A percentile compares a stretch with the other conserved stretches of the same genome.
phyloP scores from a whole-genome alignment of 2,888 invertebrate genomes.

The Sphaeridia pumilis region DNA sequence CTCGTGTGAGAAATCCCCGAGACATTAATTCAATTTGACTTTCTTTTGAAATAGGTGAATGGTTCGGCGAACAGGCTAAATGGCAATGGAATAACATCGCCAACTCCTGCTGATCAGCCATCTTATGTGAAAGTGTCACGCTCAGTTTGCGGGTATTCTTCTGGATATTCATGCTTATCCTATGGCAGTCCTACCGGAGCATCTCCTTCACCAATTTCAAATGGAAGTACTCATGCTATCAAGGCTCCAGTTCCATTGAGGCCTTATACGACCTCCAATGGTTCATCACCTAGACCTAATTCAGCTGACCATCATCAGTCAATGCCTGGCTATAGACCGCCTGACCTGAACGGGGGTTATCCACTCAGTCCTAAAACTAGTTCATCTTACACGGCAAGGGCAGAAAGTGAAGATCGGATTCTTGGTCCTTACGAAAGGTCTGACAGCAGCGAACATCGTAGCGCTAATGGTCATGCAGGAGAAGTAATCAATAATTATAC shows the following conservation, averaged over 20 bases:
- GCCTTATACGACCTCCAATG: background rate
- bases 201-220: background rate
- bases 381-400: background rate
- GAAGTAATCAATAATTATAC: constrained; percentile 2
- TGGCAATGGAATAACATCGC: background rate
- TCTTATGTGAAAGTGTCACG: constrained; percentile 80
- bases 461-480: background rate
- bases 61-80: constrained; percentile 5
- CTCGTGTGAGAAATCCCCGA: too few relatives aligned
- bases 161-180: constrained; percentile 65
- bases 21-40: too few relatives aligned
- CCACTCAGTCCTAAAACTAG: background rate
- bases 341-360: background rate
- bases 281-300: background rate
- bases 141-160: constrained; percentile 81
- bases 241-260: background rate
- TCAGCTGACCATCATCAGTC: background rate
- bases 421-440: too few relatives aligned
- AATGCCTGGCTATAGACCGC: background rate
- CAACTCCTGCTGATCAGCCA: constrained; percentile 43
- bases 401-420: background rate
- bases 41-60: constrained; percentile 13
- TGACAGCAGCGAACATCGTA: too few relatives aligned
- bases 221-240: background rate
- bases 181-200: constrained; percentile 25